Evolutionary conservation across 2,797 vertebrate genomes (phyloP), one percentile per base, ranked within the genome.

Genomic region (Ispidina lecontei): DNA sequence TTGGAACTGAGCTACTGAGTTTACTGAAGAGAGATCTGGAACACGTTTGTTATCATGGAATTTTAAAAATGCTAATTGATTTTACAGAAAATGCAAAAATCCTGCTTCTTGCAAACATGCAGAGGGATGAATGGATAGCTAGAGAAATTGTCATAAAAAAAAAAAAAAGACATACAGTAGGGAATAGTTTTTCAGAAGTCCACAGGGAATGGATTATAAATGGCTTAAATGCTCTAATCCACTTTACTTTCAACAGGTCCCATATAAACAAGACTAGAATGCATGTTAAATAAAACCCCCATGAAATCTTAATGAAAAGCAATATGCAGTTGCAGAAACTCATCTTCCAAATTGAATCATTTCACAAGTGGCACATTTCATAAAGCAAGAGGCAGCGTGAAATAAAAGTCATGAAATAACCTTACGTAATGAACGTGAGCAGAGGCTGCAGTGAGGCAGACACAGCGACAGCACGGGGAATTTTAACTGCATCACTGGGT

Each of bases 231-330:
- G 4, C 76, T 23, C 62, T 91, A 94, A 93, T 95, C 95, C 81
- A 92, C 72, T 80, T 84, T 63, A 39, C 56, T 77, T 94, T 62
- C 87, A 93, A 86, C 71, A 86, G 86, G 73, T 84, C 80, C 84
- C 74, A 59, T 51, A 84, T 31, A 95, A 94, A 93, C 83, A 94
- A 90, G 74, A 63, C 77, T 69, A 55, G 70, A 86, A 7, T 26
- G 56, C 73, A 47, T 10, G 55, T 86, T 88, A 88, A 94, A 94
- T 81, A 91, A 92, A 91, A 92, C 52, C 67, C 67, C 83, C 56
- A 52, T 93, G 86, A 96, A 92, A 91, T 93, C 72, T 72, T 73
- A 86, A 84, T 88, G 73, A 84, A 91, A 86, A 88, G 83, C 74
- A 78, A 86, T 86, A 90, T 52, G 63, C 70, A 86, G 67, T 51